Evolutionary conservation across 37 sponge, comb jelly and placozoan species (phyloP), one percentile per base, ranked within the genome.

Genomic region (Halisarca cf. caerulea): DNA sequence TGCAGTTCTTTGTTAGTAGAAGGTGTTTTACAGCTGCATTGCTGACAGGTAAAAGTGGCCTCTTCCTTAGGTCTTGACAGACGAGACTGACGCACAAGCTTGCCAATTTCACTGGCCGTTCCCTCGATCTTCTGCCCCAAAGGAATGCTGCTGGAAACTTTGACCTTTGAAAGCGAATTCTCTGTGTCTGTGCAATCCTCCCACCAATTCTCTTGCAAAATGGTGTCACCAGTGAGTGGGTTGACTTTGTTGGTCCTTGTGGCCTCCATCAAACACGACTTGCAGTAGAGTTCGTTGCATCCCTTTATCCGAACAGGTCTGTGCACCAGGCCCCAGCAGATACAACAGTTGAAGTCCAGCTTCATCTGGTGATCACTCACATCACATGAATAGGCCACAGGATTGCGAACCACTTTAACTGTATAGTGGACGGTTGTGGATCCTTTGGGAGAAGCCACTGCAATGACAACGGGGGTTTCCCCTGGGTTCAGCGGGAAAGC

Each of bases 11-110:
- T 45, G 60, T 89, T 83, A 30, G 36, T 17, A 2, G 71, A 4
- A 9, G 90, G 95, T 0, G 91, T 59, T 79, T 91, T 91, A 74
- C 89, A 88, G 83, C 95, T 91, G 87, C 95, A 95, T 15, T 91
- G 82, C 9, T 78, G 36, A 66, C 95, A 91, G 17, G 64, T 36
- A 5, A 82, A 68, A 35, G 90, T 89, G 24, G 89, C 51, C 82
- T 91, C 84, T 11, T 9, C 57, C 55, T 70, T 44, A 30, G 38
- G n/a, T 44, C 24, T 40, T 6, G 45, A 2, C 7, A 37, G 21
- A 18, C 77, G 42, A 44, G 45, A 21, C 11, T 74, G 77, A 24
- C 77, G 77, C 9, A 74, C 9, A 39, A 74, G 77, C 45, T 74
- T 74, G 0, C 77, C 77, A 15, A 74, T 37, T 41, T 74, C 77